Evolutionary conservation across 2,888 invertebrate genomes (phyloP), one percentile per base, ranked within the genome.

Genomic region (Sericinus montela): DNA sequence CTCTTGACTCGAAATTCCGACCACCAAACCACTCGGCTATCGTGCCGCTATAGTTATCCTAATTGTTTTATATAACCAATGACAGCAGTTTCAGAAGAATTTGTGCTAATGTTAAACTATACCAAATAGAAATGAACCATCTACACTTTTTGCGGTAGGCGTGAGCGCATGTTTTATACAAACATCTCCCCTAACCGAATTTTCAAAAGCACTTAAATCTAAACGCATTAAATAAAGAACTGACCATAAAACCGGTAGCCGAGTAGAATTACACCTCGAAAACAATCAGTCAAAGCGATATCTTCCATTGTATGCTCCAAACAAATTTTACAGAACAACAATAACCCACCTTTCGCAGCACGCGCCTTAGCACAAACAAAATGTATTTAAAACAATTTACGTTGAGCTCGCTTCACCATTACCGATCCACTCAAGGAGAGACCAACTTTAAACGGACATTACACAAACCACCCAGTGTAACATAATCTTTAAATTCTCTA

Each of bases 291-390:
- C 48, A 53, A 47, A 25, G 41, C 32, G 36, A 25, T 35, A 29
- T 46, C 53, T 51, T 48, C 59, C 61, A 61, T 63, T 64, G 62
- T 63, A 59, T 55, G 11, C 32, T 32, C 42, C 32, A 53, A 65
- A 70, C 71, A 72, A n/a, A 25, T 61, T 65, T 63, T 58, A 63
- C 56, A 59, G 60, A 58, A 53, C 53, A 38, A 53, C 54, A 54
- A 54, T 38, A 16, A 46, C 56, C 54, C 49, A 47, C 54, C 23
- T 49, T 43, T 55, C 46, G 43, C 51, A 56, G 67, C 72, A 72
- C 68, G 69, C 67, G 72, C 65, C 69, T 48, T 52, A 46, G 41
- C 55, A 53, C 41, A 56, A 54, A 50, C 16, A 44, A 51, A 51
- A 38, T n/a, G 57, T 39, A 55, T 48, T 28, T 10, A 4, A 19